phyloP scores from a whole-genome alignment of 2,113 vertebrate genomes.

The Oncorhynchus mykiss region DNA sequence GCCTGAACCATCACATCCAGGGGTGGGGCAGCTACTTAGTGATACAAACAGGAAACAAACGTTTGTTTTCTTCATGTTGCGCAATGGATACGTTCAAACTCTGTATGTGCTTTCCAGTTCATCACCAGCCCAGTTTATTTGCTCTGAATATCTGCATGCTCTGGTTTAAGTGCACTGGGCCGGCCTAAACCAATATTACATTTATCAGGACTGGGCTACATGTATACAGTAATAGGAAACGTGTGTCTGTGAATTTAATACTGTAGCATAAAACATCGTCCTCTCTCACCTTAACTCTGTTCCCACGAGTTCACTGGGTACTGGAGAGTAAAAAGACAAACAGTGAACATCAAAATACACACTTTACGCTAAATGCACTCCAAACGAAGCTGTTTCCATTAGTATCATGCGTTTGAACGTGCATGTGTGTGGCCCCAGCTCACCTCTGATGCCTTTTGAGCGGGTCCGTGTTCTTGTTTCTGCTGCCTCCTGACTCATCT shows the following conservation, averaged over 20 bases:
- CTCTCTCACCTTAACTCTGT: slow-evolving; percentile 81
- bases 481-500: slow-evolving; percentile 95
- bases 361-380: background rate
- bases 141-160: no score
- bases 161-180: background rate
- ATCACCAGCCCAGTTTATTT: no score
- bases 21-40: slow-evolving; percentile 87
- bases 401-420: background rate
- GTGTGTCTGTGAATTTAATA: no score
- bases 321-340: slow-evolving; percentile 47
- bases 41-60: slow-evolving; percentile 18
- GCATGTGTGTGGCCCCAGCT: slow-evolving; percentile 40
- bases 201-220: background rate
- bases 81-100: background rate
- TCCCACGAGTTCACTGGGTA: slow-evolving; percentile 79
- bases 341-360: background rate
- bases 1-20: slow-evolving; percentile 92
- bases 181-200: background rate
- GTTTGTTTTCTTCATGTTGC: background rate
- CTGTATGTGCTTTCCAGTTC: no score
- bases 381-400: background rate
- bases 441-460: slow-evolving; percentile 90
- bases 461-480: slow-evolving; percentile 90
- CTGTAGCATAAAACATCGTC: background rate
- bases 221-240: background rate